Evolutionary conservation across 53 echinoderm and acorn worm genomes (phyloP), one percentile per base, ranked within the genome.

Genomic region (Mesocentrotus franciscanus): DNA sequence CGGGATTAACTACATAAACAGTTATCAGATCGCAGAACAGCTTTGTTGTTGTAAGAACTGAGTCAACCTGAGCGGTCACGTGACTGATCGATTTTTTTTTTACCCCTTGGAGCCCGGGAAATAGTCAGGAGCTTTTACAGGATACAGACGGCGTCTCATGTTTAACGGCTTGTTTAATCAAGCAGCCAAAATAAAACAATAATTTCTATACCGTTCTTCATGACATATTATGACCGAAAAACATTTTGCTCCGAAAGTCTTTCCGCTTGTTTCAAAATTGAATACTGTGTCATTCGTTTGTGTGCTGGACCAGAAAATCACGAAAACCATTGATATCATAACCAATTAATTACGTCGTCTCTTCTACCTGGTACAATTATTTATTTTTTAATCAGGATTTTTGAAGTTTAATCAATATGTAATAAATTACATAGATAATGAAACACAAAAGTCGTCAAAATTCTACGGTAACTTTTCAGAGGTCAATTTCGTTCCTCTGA

Each of bases 1-100:
- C 27, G 24, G 74, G 92, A 70, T 72, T 72, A 92, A 92, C 34
- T 55, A 74, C 72, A 92, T 92, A 92, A 92, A 92, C 92, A 92
- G 92, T 32, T 64, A 66, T 39, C 62, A 68, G 62, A 92, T 70
- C 90, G 56, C 30, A 30, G 60, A 27, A 60, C 81, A 81, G 42
- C 81, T 81, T 36, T 92, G 92, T 66, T 32, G 39, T 34, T 92
- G 9, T 11, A 92, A 92, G 68, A 34, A 66, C 24, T 66, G 92
- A 92, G 68, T 92, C 92, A 68, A 61, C 60, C 29, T 8, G 4
- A 90, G 13, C 8, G 90, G 20, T 90, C 90, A 61, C 58, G 90
- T 58, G 61, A 90, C 24, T 22, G 15, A 59, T 90, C 29, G 59
- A 32, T 56, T 58, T 60, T 30, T 35, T 24, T 35, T 58, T 15